A percentile compares a stretch with the other conserved stretches of the same genome.
Evolutionary conservation across 1,140 invertebrate genomes (phyloP).

Genomic region (Drosophila baimaii): DNA sequence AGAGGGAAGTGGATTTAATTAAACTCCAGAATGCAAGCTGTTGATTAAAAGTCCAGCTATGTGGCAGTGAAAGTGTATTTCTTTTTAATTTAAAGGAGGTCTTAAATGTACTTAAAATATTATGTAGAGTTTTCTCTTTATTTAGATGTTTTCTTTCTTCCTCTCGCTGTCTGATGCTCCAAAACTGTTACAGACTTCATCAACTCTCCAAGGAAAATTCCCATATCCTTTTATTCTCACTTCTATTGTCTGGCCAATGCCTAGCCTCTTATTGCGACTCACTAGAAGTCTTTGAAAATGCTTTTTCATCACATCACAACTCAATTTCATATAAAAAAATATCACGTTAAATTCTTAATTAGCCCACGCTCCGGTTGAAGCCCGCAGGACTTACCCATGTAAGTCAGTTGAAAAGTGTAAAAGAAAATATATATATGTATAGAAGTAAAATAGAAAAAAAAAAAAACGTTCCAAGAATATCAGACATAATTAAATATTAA

Average conservation of each 20-base stretch:
- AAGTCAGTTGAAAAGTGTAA: conserved; percentile 11
- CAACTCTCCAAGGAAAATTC: background rate
- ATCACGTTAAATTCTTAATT: conserved; percentile 29
- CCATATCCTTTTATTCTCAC: background rate
- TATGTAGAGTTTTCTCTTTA: background rate
- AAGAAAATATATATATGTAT: background rate
- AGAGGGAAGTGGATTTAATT: conserved; percentile 64
- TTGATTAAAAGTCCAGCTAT: conserved; percentile 23
- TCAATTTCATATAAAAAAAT: background rate
- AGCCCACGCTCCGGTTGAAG: conserved; percentile 3
- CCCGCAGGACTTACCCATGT: conserved; percentile 19
- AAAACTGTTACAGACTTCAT: too few species aligned
- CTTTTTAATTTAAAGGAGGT: background rate
- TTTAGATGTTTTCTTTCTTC: background rate
- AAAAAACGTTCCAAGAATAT: conserved; percentile 44
- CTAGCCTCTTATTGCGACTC: background rate
- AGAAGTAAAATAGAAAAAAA: background rate
- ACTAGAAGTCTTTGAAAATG: background rate
- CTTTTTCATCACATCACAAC: background rate
- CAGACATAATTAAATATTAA: conserved; percentile 75
- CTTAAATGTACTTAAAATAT: background rate
- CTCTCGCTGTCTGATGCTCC: background rate
- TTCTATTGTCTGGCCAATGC: background rate
- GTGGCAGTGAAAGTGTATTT: background rate
- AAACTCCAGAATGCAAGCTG: conserved; percentile 54